Evolutionary conservation across 2,888 invertebrate species (phyloP), one percentile per base, ranked within the genome.

Genomic region (Ischnus inquisitorius): DNA sequence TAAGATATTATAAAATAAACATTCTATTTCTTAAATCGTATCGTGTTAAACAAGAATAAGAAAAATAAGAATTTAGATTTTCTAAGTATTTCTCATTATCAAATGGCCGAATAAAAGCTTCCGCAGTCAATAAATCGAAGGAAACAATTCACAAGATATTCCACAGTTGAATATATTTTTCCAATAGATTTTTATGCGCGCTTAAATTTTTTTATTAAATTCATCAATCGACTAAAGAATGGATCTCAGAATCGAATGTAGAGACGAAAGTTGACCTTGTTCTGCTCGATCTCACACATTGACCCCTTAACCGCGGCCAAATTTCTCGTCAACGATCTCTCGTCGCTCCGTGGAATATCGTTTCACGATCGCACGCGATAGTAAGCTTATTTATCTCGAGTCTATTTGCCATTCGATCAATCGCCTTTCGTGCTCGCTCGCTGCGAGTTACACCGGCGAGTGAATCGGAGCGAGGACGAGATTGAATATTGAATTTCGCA

Each of bases 391-490:
- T 57, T 72, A 67, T 60, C 80, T 80, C 62, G 57, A 16, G 80
- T 67, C 77, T 68, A 77, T 77, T 80, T 22, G 62, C 51, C n/a
- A 68, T 67, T 72, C 64, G 67, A 76, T 80, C 79, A 60, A 83
- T 71, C 79, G 46, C 57, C 83, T 80, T 76, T 83, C 83, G 80
- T 76, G 57, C 69, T 69, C 34, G 16, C 54, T 60, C 16, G 46
- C 22, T 71, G 43, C n/a, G 43, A 46, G 43, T 67, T 46, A 46
- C n/a, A 10, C 16, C 43, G n/a, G 60, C 22, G 39, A 39, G 48
- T 60, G 48, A 84, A 84, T 82, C 65, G 69, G 84, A 79, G 84
- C 84, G 57, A 84, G 84, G 84, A 84, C 82, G 57, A 51, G 57
- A 69, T 78, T 43, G 82, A 75, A 84, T 84, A 82, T 82, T 82